A percentile compares a stretch with the other conserved stretches of the same genome.
Conservation (phyloP, 2,797 vertebrate species). For the Macroramphosus scolopax region DNA sequence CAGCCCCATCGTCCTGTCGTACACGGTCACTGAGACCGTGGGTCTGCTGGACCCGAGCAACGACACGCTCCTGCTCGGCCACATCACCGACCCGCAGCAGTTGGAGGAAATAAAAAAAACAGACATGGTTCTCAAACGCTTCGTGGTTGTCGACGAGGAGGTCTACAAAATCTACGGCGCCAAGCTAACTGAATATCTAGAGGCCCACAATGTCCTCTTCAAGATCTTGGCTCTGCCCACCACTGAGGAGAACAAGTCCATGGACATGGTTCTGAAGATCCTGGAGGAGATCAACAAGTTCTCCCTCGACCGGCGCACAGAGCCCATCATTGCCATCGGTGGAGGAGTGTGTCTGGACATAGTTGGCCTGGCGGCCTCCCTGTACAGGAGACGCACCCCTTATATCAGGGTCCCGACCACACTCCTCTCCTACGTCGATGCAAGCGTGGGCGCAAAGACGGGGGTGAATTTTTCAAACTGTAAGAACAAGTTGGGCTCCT, state of each 20-base stretch:
- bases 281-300: conserved; percentile 81
- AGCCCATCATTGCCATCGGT: conserved; percentile 83
- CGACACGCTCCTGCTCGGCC: conserved; percentile 78
- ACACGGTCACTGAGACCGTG: conserved; percentile 79
- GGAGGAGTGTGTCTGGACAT: conserved; percentile 84
- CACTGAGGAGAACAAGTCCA: conserved; percentile 83
- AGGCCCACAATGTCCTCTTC: conserved; percentile 72
- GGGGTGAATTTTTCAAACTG: conserved; percentile 85
- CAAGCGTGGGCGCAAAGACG: conserved; percentile 82
- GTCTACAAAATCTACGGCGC: conserved; percentile 78
- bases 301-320: conserved; percentile 77
- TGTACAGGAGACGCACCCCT: conserved; percentile 82
- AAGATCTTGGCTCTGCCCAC: conserved; percentile 79
- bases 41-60: conserved; percentile 78
- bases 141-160: conserved; percentile 80
- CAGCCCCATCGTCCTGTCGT: conserved; percentile 81
- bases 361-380: conserved; percentile 79
- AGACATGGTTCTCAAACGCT: conserved; percentile 74
- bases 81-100: conserved; percentile 73
- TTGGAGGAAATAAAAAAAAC: conserved; percentile 53
- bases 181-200: conserved; percentile 76
- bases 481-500: conserved; percentile 84
- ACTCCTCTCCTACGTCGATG: conserved; percentile 82
- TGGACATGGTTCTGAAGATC: conserved; percentile 80
- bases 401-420: conserved; percentile 85